Evolutionary conservation across 1,140 invertebrate genomes (phyloP), one percentile per base, ranked within the genome.

Genomic region (Antheraea mylitta): DNA sequence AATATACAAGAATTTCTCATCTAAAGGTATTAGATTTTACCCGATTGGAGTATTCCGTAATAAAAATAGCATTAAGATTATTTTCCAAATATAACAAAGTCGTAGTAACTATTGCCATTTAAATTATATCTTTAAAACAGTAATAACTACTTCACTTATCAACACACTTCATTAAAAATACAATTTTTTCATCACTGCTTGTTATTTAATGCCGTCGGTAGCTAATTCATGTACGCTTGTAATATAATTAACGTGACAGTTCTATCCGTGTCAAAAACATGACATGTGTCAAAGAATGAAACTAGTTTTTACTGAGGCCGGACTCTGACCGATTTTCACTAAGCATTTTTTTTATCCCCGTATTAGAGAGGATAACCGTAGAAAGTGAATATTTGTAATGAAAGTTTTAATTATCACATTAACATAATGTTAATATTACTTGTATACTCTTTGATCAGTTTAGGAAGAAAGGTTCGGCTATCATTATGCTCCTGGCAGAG

Each of bases 231-330:
- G 45, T 13, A 53, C 16, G 16, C 16, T 53, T 13, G 45, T 53
- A 53, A 53, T 53, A 16, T 53, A n/a, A 53, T 53, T 53, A 53
- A 53, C 45, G 45, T 53, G 11, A 53, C 45, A 53, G 9, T 53
- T 53, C 45, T 6, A 53, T 53, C 45, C 45, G 45, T 53, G 11
- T 36, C 19, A 63, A 37, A 16, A 22, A 8, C 19, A 16, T 63
- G 61, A 63, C 22, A 63, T 63, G 61, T 63, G 61, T 63, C 61
- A 63, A 63, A 63, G 30, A 53, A 13, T 13, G 16, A 36, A 63
- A 63, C 30, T 30, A 18, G 61, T 63, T n/a, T 36, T 19, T 19
- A 36, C 22, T 37, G 61, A 63, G 30, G 61, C 61, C 22, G 22
- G 37, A 11, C 30, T 63, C 22, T 61, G 61, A 3, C 30, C 61